These are phyloP conservation scores for Apocheima hispidaria DNA, from an alignment of 2,888 invertebrate species.

Conservation along the genomic window DNA sequence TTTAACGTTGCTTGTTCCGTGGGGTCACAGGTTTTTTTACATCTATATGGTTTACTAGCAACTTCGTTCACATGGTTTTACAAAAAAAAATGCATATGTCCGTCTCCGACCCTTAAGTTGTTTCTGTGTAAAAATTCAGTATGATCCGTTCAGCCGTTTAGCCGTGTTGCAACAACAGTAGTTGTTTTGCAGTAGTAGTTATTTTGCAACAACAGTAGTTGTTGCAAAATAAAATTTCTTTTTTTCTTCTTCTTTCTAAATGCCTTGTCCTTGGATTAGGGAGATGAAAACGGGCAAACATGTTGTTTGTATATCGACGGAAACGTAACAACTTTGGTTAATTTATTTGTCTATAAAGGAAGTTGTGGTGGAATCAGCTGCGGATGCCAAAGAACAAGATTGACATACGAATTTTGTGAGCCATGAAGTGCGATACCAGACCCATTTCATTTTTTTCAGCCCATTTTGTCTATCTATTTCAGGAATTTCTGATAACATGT, in stretches of 20 bases:
- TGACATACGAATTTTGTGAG: neutral
- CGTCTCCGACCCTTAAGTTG: no score
- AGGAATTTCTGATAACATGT: neutral
- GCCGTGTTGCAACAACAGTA: no score
- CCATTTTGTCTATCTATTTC: neutral
- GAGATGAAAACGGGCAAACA: slow-evolving; percentile 1
- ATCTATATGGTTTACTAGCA: neutral
- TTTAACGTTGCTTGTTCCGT: neutral
- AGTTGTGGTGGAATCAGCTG: neutral
- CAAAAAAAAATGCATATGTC: no score
- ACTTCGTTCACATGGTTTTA: no score
- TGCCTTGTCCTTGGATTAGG: neutral
- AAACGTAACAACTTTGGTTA: slow-evolving; percentile 3
- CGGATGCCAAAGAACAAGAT: neutral
- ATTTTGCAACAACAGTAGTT: no score
- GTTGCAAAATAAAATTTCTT: no score
- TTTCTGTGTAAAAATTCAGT: no score
- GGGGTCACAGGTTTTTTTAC: neutral
- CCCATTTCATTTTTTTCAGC: neutral
- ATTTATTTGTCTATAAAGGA: slow-evolving; percentile 4
- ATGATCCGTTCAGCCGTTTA: no score
- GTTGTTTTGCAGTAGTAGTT: no score
- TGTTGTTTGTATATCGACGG: slow-evolving; percentile 7
- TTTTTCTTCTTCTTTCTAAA: no score
- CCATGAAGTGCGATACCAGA: neutral